Conservation (phyloP, 2,113 vertebrate genomes). For the Sylvia atricapilla region DNA sequence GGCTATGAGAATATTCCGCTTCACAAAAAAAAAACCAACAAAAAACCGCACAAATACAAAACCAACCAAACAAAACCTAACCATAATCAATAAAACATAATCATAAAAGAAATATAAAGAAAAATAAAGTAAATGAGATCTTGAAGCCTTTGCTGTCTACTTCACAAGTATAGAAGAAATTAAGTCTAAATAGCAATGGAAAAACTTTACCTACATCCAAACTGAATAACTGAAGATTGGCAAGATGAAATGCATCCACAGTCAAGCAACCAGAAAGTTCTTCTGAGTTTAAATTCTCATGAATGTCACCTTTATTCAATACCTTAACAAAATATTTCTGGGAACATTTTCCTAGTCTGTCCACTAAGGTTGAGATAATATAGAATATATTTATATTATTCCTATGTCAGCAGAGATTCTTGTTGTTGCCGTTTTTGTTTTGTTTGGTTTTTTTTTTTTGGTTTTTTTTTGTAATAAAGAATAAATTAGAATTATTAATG, state of each 20-base stretch:
- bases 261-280: background rate
- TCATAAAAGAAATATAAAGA: background rate
- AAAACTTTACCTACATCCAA: background rate
- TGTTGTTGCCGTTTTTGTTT: background rate
- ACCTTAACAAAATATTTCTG: background rate
- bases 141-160: background rate
- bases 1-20: background rate
- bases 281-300: background rate
- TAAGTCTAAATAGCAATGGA: background rate
- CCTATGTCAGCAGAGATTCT: background rate
- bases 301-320: background rate
- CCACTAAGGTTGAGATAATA: background rate
- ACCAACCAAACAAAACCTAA: background rate
- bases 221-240: background rate
- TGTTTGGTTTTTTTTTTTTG: background rate
- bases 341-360: background rate
- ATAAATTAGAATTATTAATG: background rate
- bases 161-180: background rate
- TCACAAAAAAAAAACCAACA: background rate
- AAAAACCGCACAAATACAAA: background rate
- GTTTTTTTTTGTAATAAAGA: background rate
- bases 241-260: background rate
- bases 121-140: background rate
- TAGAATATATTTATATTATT: background rate
- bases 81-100: background rate